Conservation (phyloP, 2,888 invertebrate genomes). For the Zygothrica quintamaculata region DNA sequence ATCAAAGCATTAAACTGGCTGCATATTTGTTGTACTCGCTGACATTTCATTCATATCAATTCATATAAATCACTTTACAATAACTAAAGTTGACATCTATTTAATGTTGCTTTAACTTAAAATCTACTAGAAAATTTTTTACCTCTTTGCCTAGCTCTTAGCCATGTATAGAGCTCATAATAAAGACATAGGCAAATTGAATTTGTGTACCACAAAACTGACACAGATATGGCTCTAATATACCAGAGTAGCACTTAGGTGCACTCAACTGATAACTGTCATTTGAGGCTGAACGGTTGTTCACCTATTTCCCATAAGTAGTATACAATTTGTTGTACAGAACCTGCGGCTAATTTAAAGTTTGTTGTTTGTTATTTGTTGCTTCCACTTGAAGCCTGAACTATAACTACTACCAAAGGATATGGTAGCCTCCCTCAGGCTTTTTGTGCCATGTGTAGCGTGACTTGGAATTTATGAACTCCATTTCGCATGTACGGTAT, state of each 20-base stretch:
- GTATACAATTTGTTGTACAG: conserved; percentile 21
- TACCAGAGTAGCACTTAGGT: conserved; percentile 14
- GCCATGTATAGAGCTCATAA: no score
- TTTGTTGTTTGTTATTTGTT: no score
- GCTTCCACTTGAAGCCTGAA: conserved; percentile 16
- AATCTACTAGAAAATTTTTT: no score
- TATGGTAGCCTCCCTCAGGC: conserved; percentile 5
- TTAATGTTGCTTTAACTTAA: no score
- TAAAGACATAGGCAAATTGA: conserved; percentile 26
- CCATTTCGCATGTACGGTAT: conserved; percentile 74
- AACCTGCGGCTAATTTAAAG: conserved; percentile 55
- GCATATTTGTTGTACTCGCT: conserved; percentile 34
- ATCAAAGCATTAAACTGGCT: conserved; percentile 62
- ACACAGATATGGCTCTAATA: conserved; percentile 2
- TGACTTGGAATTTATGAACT: conserved; percentile 77
- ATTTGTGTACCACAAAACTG: conserved; percentile 16
- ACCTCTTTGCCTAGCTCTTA: no score
- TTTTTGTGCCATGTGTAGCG: conserved; percentile 54
- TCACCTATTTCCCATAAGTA: conserved; percentile 29
- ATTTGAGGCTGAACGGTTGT: conserved; percentile 6
- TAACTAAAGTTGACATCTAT: no score
- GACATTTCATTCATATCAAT: conserved; percentile 41
- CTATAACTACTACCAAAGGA: conserved; percentile 7
- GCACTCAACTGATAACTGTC: conserved; percentile 9
- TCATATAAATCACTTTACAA: conserved; percentile 49